These are phyloP conservation scores for Chymomyza amoena DNA, from an alignment of 2,888 invertebrate species.

Conservation along the genomic window DNA sequence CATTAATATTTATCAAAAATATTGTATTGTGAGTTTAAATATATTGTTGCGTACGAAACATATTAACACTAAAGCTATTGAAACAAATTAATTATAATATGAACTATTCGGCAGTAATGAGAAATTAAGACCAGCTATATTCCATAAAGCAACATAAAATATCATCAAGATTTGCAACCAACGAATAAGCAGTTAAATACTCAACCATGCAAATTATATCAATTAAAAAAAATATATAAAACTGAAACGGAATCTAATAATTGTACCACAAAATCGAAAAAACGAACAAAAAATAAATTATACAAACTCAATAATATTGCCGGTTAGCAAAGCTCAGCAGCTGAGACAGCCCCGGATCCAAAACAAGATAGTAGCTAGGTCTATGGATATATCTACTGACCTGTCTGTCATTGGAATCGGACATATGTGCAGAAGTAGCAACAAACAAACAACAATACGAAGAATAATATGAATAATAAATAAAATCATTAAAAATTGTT, in stretches of 20 bases:
- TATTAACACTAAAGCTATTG: constrained; percentile 47
- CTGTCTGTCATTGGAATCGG: constrained; percentile 11
- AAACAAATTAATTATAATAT: constrained; percentile 23
- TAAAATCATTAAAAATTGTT: constrained; percentile 79
- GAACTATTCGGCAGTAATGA: constrained; percentile 16
- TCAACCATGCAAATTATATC: constrained; percentile 46
- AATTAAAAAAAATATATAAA: constrained; percentile 12
- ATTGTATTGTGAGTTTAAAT: constrained; percentile 78
- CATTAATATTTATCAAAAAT: constrained; percentile 77
- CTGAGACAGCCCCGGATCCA: neutral
- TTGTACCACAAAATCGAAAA: constrained; percentile 1
- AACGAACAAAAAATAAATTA: neutral
- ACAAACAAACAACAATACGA: constrained; percentile 24
- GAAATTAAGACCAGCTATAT: constrained; percentile 15
- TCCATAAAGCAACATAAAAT: constrained; percentile 20
- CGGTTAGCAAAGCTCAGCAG: neutral
- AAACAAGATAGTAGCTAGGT: neutral
- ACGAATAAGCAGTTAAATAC: constrained; percentile 43
- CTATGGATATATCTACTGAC: neutral
- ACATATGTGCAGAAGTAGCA: constrained; percentile 15
- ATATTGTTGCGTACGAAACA: constrained; percentile 75
- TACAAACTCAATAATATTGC: neutral
- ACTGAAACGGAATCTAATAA: neutral
- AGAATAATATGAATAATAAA: constrained; percentile 75
- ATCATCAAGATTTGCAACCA: constrained; percentile 29